Base-by-base conservation (phyloP, 2,797 vertebrate species). In the Sebastes itinus region DNA sequence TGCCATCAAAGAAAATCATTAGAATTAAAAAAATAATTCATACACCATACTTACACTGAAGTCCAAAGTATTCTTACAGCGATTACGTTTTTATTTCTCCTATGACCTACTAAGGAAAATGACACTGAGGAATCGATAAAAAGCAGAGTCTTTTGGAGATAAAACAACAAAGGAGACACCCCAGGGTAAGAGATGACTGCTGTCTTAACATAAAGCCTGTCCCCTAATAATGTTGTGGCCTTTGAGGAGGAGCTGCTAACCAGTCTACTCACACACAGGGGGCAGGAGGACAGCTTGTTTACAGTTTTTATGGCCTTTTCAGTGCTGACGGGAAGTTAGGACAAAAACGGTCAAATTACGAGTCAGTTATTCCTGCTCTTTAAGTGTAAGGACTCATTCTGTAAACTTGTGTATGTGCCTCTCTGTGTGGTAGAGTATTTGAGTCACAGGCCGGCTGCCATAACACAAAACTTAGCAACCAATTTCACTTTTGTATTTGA, bases 131-230 rank as follows among this genome's bases (percentile, higher is more conserved):
- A 30, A 67, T 67, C 2, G 10, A 28, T 30, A n/a, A 28, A 28
- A n/a, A 61, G 59, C 28, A 0, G 4, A 46, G 18, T n/a, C 8
- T 38, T 16, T 33, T 25, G 38, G 52, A 61, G 30, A 23, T 55
- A 7, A 75, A 60, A 59, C 30, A 71, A 62, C 30, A 52, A 52
- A 72, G 42, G 42, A 16, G n/a, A 56, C 25, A 27, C 64, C 25
- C 12, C 35, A 7, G 25, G 71, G 14, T 25, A 13, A 32, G 67
- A 61, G 20, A 77, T 79, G 56, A 35, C 12, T 65, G 28, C 62
- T 23, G 25, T n/a, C 71, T 75, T 52, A 77, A 86, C 80, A 89
- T 85, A 75, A 90, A 89, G 77, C 65, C 46, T 59, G 61, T 27
- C 16, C 61, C 9, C 42, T 32, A 68, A 22, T 79, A 65, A 85